Conservation (phyloP, 2,888 invertebrate genomes). For the Drosophila kambysellisi region DNA sequence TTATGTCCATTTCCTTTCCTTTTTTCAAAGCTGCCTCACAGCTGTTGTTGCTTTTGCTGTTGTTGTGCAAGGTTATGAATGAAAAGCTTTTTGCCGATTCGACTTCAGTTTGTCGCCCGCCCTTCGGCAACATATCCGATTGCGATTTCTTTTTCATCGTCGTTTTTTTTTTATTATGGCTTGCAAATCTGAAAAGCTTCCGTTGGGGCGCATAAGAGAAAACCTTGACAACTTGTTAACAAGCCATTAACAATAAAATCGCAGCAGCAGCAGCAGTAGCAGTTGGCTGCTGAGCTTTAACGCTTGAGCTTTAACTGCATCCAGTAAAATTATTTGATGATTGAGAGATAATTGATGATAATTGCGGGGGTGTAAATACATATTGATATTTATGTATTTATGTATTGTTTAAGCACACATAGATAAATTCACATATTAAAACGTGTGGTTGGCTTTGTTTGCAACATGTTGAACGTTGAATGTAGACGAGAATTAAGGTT, state of each 20-base stretch:
- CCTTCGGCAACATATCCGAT: constrained; percentile 55
- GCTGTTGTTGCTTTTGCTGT: constrained; percentile 31
- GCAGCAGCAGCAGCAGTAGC: constrained; percentile 12
- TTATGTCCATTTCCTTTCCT: not conserved
- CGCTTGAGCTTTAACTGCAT: constrained; percentile 15
- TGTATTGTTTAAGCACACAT: not conserved
- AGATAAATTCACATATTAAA: not conserved
- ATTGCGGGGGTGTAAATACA: constrained; percentile 12
- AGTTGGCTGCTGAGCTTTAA: constrained; percentile 1
- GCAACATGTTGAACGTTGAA: not conserved
- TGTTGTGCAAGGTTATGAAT: constrained; percentile 82
- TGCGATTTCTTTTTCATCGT: constrained; percentile 34
- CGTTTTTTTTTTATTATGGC: constrained; percentile 11
- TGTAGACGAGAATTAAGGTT: not conserved
- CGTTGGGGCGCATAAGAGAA: constrained; percentile 8
- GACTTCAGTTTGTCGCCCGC: constrained; percentile 30
- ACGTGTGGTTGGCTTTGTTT: too few relatives aligned
- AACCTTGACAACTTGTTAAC: constrained; percentile 49
- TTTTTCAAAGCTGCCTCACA: constrained; percentile 6
- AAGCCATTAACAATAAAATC: constrained; percentile 39
- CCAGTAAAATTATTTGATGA: constrained; percentile 6
- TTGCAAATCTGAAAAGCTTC: constrained; percentile 34
- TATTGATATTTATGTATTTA: not conserved
- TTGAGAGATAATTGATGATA: constrained; percentile 32
- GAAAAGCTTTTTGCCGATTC: constrained; percentile 80